Base-by-base conservation (phyloP, 2,113 vertebrate genomes). In the Dromiciops gliroides region DNA sequence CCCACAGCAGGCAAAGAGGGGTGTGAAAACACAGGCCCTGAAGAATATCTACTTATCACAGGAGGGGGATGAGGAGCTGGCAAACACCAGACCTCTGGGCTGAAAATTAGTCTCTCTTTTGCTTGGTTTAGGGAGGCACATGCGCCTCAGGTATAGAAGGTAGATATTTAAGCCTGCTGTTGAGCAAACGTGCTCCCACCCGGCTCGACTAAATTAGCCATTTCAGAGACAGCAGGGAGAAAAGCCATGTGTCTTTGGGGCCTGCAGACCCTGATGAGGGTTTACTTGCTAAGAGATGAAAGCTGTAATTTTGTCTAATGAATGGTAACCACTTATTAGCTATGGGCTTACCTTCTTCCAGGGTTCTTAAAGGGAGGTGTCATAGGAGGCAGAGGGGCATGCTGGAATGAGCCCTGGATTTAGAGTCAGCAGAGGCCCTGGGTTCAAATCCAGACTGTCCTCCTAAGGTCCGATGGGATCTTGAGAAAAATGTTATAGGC, bases 241-340 rank as follows among this genome's bases (percentile, higher is more conserved):
- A 44, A 8, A 23, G 89, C 3, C 26, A 3, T 0, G 7, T 44
- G 0, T 28, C 91, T 88, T 51, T 47, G 75, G 56, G 92, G 90
- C 92, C 91, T 51, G 51, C 94, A 25, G 67, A 48, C 67, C 49
- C 89, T 92, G 93, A 67, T 67, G 94, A 89, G 48, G 28, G 0
- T 75, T 91, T 90, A 91, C 52, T 50, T 56, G 25, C 51, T 22
- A 51, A 56, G n/a, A 67, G 44, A 88, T 0, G 24, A 93, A 60
- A 10, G 60, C 92, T 94, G 53, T n/a, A 60, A 90, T 92, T 96
- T 95, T 56, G 91, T 53, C 25, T 96, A 93, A 96, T 90, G 94
- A 96, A 89, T 0, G 91, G 56, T 24, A 95, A 93, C 93, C 95
- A 94, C 95, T 95, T 94, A 93, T 91, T 67, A 94, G 51, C 90